phyloP scores from a whole-genome alignment of 2,888 invertebrate genomes.

The Thera britannica region DNA sequence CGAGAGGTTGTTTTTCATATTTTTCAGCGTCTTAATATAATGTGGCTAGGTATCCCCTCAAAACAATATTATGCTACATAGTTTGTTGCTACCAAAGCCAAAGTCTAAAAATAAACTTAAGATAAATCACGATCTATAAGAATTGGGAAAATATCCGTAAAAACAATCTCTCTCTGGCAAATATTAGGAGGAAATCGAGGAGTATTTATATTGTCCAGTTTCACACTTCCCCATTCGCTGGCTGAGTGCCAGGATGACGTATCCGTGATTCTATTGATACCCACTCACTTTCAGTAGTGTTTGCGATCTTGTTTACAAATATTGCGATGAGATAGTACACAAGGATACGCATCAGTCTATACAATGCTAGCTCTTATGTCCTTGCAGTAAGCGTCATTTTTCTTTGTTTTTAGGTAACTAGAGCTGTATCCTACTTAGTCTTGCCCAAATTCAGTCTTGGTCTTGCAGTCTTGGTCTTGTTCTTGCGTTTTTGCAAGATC shows the following conservation, averaged over 20 bases:
- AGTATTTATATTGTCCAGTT: slow-evolving; percentile 26
- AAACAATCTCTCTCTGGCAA: slow-evolving; percentile 3
- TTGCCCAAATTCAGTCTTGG: too few species aligned
- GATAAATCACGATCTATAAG: slow-evolving; percentile 1
- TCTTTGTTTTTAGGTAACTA: too few species aligned
- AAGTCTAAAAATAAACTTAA: slow-evolving; percentile 8
- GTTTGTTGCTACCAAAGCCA: background rate
- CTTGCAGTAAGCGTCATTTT: too few species aligned
- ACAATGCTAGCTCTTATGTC: too few species aligned
- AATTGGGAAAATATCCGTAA: slow-evolving; percentile 13
- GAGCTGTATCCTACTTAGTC: too few species aligned
- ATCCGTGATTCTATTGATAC: slow-evolving; percentile 1
- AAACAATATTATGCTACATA: background rate
- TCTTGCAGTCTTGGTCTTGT: too few species aligned
- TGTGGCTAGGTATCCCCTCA: background rate
- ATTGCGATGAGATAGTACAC: slow-evolving; percentile 45
- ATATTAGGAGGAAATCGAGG: slow-evolving; percentile 15
- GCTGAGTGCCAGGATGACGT: slow-evolving; percentile 49
- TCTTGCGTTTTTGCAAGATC: too few species aligned
- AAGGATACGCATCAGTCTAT: too few species aligned
- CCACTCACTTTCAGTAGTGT: slow-evolving; percentile 30
- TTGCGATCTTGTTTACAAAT: slow-evolving; percentile 61
- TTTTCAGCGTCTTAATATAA: too few species aligned
- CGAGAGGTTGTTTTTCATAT: too few species aligned
- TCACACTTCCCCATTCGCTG: slow-evolving; percentile 32